Evolutionary conservation across 2,113 vertebrate species (phyloP).

Genomic region (Bubo bubo): DNA sequence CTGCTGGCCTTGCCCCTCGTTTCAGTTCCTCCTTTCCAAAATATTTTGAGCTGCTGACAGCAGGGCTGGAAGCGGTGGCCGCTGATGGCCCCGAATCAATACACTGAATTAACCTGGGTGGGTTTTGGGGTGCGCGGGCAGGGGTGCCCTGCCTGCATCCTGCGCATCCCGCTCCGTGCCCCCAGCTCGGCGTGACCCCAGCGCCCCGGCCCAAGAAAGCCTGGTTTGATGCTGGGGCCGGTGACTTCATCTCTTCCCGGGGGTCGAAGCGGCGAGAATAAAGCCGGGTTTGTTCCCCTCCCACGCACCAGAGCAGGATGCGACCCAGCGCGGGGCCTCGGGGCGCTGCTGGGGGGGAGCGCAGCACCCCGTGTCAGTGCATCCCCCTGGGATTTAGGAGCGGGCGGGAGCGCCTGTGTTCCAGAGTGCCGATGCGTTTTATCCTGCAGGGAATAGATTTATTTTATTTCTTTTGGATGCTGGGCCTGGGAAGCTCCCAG

Average conservation of each 20-base stretch:
- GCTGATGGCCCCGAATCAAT: fast-evolving
- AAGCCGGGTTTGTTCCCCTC: slow-evolving; percentile 49
- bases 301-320: not conserved
- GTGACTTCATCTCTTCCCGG: slow-evolving; percentile 28
- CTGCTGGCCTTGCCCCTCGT: not conserved
- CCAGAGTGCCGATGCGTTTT: not conserved
- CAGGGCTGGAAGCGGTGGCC: not conserved
- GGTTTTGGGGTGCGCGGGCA: not conserved
- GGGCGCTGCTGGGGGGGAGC: not conserved
- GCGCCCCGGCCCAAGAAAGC: not conserved
- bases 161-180: fast-evolving
- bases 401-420: not conserved
- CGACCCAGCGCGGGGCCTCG: not conserved
- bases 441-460: not conserved
- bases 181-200: not conserved
- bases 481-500: not conserved
- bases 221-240: not conserved
- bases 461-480: not conserved
- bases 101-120: fast-evolving
- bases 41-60: not conserved
- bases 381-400: not conserved
- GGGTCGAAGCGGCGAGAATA: not conserved
- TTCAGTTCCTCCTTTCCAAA: slow-evolving; percentile 58
- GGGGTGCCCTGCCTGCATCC: not conserved
- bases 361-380: not conserved